Conservation (phyloP, 2,113 vertebrate genomes). For the Scopus umbretta region DNA sequence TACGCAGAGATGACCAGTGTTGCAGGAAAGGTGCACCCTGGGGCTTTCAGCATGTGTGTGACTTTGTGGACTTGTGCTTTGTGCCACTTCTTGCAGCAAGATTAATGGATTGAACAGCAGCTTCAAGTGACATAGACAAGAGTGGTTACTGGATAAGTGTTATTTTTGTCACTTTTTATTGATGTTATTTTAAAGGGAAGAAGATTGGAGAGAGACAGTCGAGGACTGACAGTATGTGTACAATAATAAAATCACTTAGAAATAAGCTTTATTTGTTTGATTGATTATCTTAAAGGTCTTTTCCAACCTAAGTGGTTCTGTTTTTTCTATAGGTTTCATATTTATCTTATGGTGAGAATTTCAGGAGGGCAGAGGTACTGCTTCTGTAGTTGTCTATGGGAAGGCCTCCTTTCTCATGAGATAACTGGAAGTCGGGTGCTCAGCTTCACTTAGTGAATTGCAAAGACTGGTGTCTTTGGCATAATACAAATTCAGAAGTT, state of each 20-base stretch:
- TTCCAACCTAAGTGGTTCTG: not conserved
- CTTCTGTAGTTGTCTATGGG: not conserved
- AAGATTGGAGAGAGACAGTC: not conserved
- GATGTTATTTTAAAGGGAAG: not conserved
- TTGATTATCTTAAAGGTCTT: not conserved
- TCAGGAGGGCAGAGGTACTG: not conserved
- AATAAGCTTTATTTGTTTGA: not conserved
- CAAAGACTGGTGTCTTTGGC: not conserved
- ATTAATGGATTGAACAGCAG: not conserved
- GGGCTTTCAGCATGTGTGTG: not conserved
- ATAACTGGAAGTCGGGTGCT: not conserved
- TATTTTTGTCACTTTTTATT: not conserved
- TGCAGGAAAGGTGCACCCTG: not conserved
- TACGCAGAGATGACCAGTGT: not conserved
- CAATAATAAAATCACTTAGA: not conserved
- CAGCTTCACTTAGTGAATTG: not conserved
- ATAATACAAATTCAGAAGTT: not conserved
- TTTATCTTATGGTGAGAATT: not conserved
- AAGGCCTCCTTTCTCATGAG: not conserved
- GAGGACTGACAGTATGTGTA: not conserved
- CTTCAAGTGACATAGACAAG: not conserved
- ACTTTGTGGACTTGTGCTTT: not conserved
- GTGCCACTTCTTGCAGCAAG: not conserved
- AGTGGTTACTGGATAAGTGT: not conserved
- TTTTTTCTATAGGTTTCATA: not conserved